Percentiles rank a stretch among this genome's conserved stretches.
Evolutionary conservation across 2,797 vertebrate species (phyloP).

Genomic region (Dallia pectoralis): DNA sequence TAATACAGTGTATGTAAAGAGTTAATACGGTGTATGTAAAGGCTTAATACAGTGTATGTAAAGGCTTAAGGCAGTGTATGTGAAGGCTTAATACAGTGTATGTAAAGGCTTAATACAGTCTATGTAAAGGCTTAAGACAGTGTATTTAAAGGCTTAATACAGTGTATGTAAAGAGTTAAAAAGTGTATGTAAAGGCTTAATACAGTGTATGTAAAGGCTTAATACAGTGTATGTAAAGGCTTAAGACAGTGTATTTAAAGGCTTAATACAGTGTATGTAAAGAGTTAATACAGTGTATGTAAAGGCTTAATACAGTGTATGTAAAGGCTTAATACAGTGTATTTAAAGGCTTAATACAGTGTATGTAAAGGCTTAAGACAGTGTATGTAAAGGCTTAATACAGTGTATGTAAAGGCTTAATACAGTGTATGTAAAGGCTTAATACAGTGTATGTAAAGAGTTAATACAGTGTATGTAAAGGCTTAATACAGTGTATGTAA

Average conservation of each 20-base stretch:
- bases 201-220: no score
- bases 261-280: neutral
- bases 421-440: neutral
- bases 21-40: neutral
- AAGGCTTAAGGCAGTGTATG: neutral
- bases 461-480: neutral
- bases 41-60: neutral
- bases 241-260: conserved; percentile 14
- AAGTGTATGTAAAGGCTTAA: neutral
- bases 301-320: neutral
- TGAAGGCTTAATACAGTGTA: conserved; percentile 15
- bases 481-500: neutral
- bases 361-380: neutral
- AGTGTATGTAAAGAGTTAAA: no score
- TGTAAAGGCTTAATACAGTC: neutral
- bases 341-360: neutral
- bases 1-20: neutral
- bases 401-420: neutral
- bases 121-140: neutral
- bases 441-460: no score
- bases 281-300: neutral
- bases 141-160: neutral
- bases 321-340: neutral
- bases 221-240: neutral
- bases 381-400: conserved; percentile 2